phyloP scores from a whole-genome alignment of 2,797 vertebrate species.

The Eulemur mongoz region DNA sequence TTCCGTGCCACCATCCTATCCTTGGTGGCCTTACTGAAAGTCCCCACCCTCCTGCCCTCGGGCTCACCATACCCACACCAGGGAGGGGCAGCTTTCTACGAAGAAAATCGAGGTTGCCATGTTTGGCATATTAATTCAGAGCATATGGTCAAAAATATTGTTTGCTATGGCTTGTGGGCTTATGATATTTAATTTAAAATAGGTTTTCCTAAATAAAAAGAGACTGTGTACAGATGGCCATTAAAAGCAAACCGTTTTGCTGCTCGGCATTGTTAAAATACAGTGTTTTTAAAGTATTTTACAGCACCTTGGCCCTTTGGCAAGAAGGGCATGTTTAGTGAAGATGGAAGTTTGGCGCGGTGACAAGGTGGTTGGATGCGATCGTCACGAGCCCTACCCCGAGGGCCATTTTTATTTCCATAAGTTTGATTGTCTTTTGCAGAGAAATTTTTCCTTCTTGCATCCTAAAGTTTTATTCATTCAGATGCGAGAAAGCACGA shows the following conservation, averaged over 20 bases:
- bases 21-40: constrained; percentile 52
- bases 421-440: not conserved
- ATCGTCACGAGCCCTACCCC: not conserved
- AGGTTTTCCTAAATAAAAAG: constrained; percentile 90
- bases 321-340: constrained; percentile 51
- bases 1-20: constrained; percentile 65
- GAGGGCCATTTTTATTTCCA: not conserved
- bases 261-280: constrained; percentile 84
- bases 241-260: constrained; percentile 84
- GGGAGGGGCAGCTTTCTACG: constrained; percentile 8
- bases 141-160: constrained; percentile 85
- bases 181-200: constrained; percentile 89
- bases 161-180: constrained; percentile 87
- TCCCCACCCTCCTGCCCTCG: not conserved
- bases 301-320: constrained; percentile 79
- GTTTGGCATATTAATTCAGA: constrained; percentile 84
- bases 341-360: constrained; percentile 4
- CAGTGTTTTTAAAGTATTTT: constrained; percentile 81
- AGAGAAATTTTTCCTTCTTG: not conserved
- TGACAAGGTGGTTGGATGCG: not conserved
- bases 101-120: constrained; percentile 68
- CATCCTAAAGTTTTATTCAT: not conserved
- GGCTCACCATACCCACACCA: constrained; percentile 1
- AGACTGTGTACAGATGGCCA: constrained; percentile 82
- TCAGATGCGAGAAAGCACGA: not conserved